Base-by-base conservation (phyloP, 2,797 vertebrate species). In the Premnoplex brunnescens region DNA sequence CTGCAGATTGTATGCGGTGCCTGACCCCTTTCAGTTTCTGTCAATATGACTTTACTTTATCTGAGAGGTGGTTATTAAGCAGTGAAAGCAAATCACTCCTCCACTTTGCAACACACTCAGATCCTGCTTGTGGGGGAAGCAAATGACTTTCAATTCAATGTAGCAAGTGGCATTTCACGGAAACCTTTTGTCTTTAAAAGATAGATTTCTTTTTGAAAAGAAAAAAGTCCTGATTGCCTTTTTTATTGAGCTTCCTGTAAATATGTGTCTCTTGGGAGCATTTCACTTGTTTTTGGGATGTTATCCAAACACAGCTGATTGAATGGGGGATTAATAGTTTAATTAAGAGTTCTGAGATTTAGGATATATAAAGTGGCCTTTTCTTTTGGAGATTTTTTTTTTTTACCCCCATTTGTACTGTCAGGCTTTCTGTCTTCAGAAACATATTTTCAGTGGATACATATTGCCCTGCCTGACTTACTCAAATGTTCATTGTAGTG, bases 11-110 rank as follows among this genome's bases (percentile, higher is more conserved):
- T 75, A 44, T 73, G 48, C 79, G 74, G 85, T 86, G 72, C 76
- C 54, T 54, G 73, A 81, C 72, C 74, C 62, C 51, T 92, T 84
- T 75, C 71, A 52, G n/a, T 39, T 93, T 88, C 67, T 95, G 84
- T 85, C 86, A 82, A 5, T 80, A 51, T 48, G 71, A 72, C 71
- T 82, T 36, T 73, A 48, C 85, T 76, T 82, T 62, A 51, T 69
- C 71, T 91, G 55, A 91, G 86, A 72, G 71, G 51, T 94, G 39
- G 71, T 76, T 96, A 82, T 96, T 85, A 89, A 69, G 48, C 55
- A 59, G 46, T 48, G 77, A 92, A 89, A 88, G 85, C 71, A 93
- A 78, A 92, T 68, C 55, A 69, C 28, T 95, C 74, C 91, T 93
- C 84, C 78, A 44, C 88, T 89, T 66, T 52, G 67, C 51, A 89